phyloP scores from a whole-genome alignment of 1,140 invertebrate genomes.

The Procambarus clarkii region DNA sequence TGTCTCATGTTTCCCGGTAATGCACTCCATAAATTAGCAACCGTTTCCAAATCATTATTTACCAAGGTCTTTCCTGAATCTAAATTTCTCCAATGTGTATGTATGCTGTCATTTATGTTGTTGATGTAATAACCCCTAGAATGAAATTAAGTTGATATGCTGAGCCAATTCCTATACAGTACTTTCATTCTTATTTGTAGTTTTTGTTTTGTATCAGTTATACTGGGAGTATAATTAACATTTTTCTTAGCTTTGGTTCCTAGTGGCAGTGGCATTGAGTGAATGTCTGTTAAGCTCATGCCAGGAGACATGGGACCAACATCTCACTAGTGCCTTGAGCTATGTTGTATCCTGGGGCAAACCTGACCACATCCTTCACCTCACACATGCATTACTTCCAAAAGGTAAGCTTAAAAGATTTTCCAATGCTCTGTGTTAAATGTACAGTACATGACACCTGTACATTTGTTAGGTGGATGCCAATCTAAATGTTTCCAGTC shows the following conservation, averaged over 20 bases:
- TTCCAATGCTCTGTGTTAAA: neutral
- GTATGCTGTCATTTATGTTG: too few relatives aligned
- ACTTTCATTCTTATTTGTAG: neutral
- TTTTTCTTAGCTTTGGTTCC: slow-evolving; percentile 45
- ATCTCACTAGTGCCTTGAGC: slow-evolving; percentile 23
- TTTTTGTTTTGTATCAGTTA: neutral
- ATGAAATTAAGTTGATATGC: too few relatives aligned
- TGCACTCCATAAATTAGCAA: too few relatives aligned
- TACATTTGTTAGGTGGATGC: too few relatives aligned
- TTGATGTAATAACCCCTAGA: too few relatives aligned
- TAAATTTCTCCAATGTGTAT: too few relatives aligned
- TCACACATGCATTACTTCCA: slow-evolving; percentile 44
- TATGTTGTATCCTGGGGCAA: slow-evolving; percentile 48
- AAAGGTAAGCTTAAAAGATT: neutral
- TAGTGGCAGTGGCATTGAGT: slow-evolving; percentile 35
- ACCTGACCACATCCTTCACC: slow-evolving; percentile 38
- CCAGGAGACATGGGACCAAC: slow-evolving; percentile 23
- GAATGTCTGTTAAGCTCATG: slow-evolving; percentile 5
- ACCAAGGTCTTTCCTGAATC: too few relatives aligned
- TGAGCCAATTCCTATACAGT: neutral
- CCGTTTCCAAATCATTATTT: too few relatives aligned
- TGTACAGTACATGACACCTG: neutral
- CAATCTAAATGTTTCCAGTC: too few relatives aligned
- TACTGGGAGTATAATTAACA: neutral
- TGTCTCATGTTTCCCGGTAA: too few relatives aligned